Evolutionary conservation across 2,888 invertebrate species (phyloP), one percentile per base, ranked within the genome.

Genomic region (Eupithecia insigniata): DNA sequence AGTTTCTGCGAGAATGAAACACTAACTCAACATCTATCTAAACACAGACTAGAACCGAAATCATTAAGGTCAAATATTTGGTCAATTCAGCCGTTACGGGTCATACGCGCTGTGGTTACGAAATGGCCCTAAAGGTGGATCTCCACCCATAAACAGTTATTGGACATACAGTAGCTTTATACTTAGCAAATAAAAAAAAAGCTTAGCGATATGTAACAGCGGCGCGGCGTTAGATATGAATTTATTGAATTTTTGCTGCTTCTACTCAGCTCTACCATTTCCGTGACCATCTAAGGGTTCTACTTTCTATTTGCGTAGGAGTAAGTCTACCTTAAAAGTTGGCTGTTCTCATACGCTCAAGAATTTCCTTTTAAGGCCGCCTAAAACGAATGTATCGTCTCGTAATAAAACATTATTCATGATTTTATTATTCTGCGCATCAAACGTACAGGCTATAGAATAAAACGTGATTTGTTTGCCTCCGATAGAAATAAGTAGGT

Each of bases 101-200:
- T 86, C 85, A 84, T 84, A 85, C 85, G 87, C 86, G 87, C 76
- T 72, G 72, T 71, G 82, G 74, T 85, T 86, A 83, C 82, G 81
- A 85, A 87, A 84, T 82, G 76, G 14, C 66, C 72, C 68, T 58
- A n/a, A n/a, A n/a, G 46, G 46, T 22, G 46, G n/a, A 51, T 51
- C 46, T 2, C 3, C 22, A 10, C 46, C 8, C n/a, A 22, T 46
- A 46, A 46, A 46, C 46, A n/a, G 46, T 51, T 51, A 22, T 51
- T 51, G 46, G 46, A 22, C 10, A 22, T 22, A 8, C 46, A 51
- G 43, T n/a, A 7, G 0, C 46, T n/a, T 7, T n/a, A 46, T 22
- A 51, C 2, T 22, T n/a, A 51, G 10, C 2, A 51, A 51, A 51
- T 22, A 22, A 22, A 51, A n/a, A 51, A 51, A 46, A 14, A 36